Conservation (phyloP, 2,113 vertebrate species). For the Grantiella picta region DNA sequence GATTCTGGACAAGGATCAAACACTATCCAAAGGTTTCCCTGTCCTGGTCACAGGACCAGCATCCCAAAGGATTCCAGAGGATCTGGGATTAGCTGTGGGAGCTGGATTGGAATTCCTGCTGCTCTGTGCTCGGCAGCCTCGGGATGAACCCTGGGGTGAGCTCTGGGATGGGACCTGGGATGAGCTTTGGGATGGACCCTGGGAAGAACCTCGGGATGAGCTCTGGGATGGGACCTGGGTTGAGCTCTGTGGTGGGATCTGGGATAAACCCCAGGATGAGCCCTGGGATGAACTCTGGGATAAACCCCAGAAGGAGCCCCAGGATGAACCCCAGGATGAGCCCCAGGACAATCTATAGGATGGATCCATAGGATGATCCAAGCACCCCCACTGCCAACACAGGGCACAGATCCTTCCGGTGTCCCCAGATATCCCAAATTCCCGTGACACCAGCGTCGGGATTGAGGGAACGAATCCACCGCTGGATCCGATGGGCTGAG, state of each 20-base stretch:
- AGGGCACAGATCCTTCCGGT: fast-evolving
- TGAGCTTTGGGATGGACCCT: no score
- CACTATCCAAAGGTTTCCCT: not conserved
- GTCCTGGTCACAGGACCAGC: not conserved
- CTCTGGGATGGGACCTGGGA: no score
- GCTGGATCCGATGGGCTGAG: not conserved
- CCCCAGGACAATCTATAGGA: fast-evolving
- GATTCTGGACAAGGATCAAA: not conserved
- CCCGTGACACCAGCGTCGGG: not conserved
- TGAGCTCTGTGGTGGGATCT: no score
- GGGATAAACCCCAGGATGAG: no score
- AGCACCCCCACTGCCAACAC: not conserved
- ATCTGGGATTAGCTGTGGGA: not conserved
- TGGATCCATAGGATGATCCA: not conserved
- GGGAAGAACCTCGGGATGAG: no score
- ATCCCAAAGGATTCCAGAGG: not conserved
- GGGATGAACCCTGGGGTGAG: not conserved
- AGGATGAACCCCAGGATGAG: not conserved
- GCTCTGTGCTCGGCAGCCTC: not conserved
- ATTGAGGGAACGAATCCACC: fast-evolving
- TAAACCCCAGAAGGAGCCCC: no score
- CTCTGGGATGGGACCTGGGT: no score
- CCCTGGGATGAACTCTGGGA: no score
- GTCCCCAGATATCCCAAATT: not conserved
- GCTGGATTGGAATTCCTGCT: not conserved